A percentile compares a stretch with the other conserved stretches of the same genome.
These are phyloP conservation scores for Ciconia maguari DNA, from an alignment of 2,113 vertebrate species.

Conservation along the genomic window DNA sequence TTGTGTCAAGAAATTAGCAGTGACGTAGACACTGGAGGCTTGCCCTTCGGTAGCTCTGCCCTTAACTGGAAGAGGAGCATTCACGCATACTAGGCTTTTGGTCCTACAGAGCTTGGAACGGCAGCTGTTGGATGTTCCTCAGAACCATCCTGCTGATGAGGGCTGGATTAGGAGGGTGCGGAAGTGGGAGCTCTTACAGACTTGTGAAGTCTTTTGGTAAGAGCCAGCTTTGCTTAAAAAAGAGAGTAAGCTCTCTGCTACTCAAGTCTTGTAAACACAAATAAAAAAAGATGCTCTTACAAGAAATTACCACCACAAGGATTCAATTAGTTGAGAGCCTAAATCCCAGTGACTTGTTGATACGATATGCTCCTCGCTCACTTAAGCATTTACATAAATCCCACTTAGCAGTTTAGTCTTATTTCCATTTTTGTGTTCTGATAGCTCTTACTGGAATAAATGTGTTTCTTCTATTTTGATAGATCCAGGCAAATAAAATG, in stretches of 20 bases:
- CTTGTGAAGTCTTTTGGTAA: background rate
- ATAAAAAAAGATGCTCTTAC: background rate
- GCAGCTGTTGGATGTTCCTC: background rate
- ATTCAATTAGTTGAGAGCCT: background rate
- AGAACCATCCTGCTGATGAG: background rate
- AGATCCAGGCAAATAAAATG: background rate
- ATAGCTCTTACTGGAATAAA: background rate
- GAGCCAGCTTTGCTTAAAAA: background rate
- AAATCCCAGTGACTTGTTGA: background rate
- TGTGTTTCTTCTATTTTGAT: background rate
- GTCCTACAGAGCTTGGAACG: background rate
- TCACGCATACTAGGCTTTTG: rapidly evolving
- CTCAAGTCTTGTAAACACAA: background rate
- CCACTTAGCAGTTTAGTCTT: background rate
- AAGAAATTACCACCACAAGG: background rate
- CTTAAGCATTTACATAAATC: background rate
- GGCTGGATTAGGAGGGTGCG: background rate
- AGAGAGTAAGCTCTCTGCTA: background rate
- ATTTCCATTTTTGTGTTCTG: background rate
- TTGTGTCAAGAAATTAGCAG: background rate
- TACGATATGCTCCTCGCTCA: background rate
- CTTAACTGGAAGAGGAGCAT: background rate
- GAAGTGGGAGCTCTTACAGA: background rate
- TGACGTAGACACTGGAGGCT: background rate
- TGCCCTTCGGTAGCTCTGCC: background rate